Evolutionary conservation across 2,797 vertebrate species (phyloP), one percentile per base, ranked within the genome.

Genomic region (Gymnopithys bicolor): DNA sequence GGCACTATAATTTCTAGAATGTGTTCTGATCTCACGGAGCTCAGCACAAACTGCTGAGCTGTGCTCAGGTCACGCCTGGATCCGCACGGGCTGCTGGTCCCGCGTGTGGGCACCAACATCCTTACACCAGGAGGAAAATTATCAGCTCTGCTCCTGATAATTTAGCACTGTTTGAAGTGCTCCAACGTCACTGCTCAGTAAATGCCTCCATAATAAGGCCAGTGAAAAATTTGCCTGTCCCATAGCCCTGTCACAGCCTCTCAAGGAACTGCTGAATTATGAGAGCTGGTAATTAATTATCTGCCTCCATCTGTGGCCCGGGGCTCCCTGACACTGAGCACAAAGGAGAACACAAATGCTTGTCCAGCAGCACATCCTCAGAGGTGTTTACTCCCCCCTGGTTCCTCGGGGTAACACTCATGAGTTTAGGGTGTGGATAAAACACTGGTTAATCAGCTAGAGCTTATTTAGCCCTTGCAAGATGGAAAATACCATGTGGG

Each of bases 281-380:
- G n/a, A 95, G 86, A 87, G 15, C 86, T 90, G 63, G 45, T 90
- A 56, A 64, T 95, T 89, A 56, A 64, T 95, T 79, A 64, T 60
- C 78, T 93, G 64, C 71, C 37, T 77, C 1, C 10, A 11, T 64
- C 85, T 84, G 66, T 84, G 84, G 35, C 70, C n/a, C 0, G 0
- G 52, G 68, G 74, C 74, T 90, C 77, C 7, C 2, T 88, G 67
- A 28, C 55, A 11, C 67, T 25, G 41, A 73, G 55, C 67, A 77
- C 78, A 93, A 84, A 77, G 49, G 58, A 60, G 73, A 60, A 80
- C 56, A 21, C 45, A 53, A 60, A 56, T 75, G 33, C 27, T 46
- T 67, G 45, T 71, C 49, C 35, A 64, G 67, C 79, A 79, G 67
- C 37, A 39, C 1, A 4, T 76, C 63, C 14, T 84, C 9, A 0